phyloP scores from a whole-genome alignment of 2,113 vertebrate genomes.

The Empidonax traillii region DNA sequence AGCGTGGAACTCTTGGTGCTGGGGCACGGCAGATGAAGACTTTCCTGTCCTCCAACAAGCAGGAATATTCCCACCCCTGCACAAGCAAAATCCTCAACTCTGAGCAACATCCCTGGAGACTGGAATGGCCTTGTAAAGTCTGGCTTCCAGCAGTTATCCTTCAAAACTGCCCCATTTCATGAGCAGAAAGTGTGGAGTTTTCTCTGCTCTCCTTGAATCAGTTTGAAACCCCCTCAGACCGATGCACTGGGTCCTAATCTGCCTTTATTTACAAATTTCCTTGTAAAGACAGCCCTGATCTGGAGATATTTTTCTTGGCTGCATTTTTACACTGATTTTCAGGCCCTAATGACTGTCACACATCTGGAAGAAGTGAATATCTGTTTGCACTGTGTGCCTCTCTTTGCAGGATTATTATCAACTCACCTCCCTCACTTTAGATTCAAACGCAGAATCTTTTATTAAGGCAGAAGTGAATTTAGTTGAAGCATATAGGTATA shows the following conservation, averaged over 20 bases:
- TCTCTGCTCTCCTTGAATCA: neutral
- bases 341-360: neutral
- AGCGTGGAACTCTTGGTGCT: rapidly evolving
- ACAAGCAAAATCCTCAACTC: rapidly evolving
- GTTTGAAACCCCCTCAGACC: neutral
- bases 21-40: neutral
- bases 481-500: neutral
- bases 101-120: rapidly evolving
- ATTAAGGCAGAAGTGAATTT: neutral
- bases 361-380: neutral
- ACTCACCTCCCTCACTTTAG: neutral
- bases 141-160: neutral
- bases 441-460: neutral
- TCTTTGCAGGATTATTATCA: neutral
- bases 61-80: neutral
- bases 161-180: neutral
- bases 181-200: neutral
- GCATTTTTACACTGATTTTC: neutral
- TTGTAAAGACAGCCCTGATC: neutral
- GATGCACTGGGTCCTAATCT: neutral
- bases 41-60: neutral
- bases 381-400: neutral
- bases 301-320: neutral
- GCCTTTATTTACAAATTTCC: neutral
- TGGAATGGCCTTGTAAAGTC: neutral